Evolutionary conservation across 2,797 vertebrate genomes (phyloP).

Genomic region (Pterois miles): DNA sequence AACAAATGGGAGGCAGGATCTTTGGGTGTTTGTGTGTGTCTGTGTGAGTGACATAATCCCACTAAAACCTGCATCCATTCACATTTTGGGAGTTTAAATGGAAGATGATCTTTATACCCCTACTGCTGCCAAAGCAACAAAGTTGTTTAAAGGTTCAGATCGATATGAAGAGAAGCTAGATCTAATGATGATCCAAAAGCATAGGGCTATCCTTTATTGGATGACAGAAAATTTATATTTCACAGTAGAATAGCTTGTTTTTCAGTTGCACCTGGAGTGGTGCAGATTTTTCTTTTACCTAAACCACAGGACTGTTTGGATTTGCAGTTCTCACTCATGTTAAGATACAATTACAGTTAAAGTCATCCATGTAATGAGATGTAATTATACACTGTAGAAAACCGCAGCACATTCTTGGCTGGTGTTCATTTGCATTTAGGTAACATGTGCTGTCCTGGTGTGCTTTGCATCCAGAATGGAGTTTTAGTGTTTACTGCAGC

Average conservation of each 20-base stretch:
- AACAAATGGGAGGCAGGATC: constrained; percentile 55
- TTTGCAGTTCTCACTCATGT: constrained; percentile 37
- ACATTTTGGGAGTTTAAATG: constrained; percentile 38
- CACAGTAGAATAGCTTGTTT: background rate
- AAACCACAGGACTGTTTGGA: constrained; percentile 5
- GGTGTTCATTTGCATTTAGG: constrained; percentile 41
- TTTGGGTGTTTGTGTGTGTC: constrained; percentile 37
- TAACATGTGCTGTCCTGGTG: constrained; percentile 33
- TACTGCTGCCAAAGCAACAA: constrained; percentile 15
- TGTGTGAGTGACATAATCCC: constrained; percentile 59
- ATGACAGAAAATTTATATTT: too few species aligned
- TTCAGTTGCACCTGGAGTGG: background rate
- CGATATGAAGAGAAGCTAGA: background rate
- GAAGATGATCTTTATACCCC: constrained; percentile 35
- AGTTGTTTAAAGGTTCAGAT: constrained; percentile 27
- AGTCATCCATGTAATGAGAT: constrained; percentile 53
- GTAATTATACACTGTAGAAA: constrained; percentile 59
- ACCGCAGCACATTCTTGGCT: constrained; percentile 55
- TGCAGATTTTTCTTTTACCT: background rate
- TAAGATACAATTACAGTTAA: constrained; percentile 58
- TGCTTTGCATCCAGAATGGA: background rate
- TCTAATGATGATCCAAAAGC: constrained; percentile 1
- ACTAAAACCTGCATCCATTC: constrained; percentile 59
- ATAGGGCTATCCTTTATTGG: background rate
- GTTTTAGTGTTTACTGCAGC: constrained; percentile 28